Conservation (phyloP, 2,797 vertebrate species). For the Crenichthys baileyi region DNA sequence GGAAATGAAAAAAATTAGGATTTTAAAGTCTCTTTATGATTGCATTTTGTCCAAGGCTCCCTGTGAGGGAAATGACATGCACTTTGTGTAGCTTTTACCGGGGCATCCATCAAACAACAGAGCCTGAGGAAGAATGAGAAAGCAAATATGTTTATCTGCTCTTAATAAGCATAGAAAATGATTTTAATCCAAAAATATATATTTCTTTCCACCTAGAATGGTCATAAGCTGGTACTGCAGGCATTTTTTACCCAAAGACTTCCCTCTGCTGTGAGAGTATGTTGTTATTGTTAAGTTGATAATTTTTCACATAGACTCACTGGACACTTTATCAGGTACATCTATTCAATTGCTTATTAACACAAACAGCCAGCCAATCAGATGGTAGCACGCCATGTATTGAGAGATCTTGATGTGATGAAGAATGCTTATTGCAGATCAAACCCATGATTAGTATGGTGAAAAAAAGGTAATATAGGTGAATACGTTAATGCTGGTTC, state of each 20-base stretch:
- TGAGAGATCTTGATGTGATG: background rate
- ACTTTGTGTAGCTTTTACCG: constrained; percentile 43
- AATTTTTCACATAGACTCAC: constrained; percentile 9
- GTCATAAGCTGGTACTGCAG: constrained; percentile 18
- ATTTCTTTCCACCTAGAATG: constrained; percentile 12
- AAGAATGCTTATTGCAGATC: background rate
- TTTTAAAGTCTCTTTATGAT: constrained; percentile 65
- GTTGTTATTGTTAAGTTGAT: constrained; percentile 10
- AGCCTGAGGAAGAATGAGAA: constrained; percentile 19
- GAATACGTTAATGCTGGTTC: background rate
- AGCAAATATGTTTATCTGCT: constrained; percentile 28
- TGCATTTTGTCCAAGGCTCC: constrained; percentile 44
- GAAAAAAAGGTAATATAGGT: background rate
- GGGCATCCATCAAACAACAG: constrained; percentile 50
- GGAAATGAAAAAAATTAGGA: constrained; percentile 66
- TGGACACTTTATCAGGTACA: background rate
- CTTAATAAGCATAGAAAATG: constrained; percentile 43
- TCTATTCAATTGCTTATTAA: background rate
- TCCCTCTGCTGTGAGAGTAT: background rate
- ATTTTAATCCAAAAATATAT: constrained; percentile 32
- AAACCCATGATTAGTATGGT: background rate
- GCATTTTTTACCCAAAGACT: constrained; percentile 1
- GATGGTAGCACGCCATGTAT: background rate
- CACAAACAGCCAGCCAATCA: background rate
- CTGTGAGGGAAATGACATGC: constrained; percentile 58